Evolutionary conservation across 2,797 vertebrate genomes (phyloP).

Genomic region (Chaenodraco wilsoni): DNA sequence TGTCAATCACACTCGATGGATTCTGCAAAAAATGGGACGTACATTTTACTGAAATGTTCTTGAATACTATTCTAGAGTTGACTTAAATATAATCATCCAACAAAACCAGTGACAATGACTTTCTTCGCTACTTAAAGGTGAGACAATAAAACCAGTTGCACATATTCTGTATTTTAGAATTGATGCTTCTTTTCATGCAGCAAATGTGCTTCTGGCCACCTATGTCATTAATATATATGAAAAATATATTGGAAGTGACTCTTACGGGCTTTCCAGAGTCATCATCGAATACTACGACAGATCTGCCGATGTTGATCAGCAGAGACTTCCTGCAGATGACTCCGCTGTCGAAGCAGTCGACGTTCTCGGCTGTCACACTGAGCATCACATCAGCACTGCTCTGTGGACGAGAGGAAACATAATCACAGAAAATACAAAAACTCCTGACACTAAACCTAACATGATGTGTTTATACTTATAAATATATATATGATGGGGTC

Average conservation of each 20-base stretch:
- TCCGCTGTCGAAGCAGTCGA: slow-evolving; percentile 92
- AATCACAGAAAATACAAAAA: neutral
- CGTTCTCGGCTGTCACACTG: slow-evolving; percentile 88
- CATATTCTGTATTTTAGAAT: neutral
- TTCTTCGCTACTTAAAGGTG: neutral
- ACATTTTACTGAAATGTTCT: neutral
- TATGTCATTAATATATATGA: neutral
- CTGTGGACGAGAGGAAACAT: slow-evolving; percentile 74
- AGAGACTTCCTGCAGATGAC: slow-evolving; percentile 92
- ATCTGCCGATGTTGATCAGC: slow-evolving; percentile 86
- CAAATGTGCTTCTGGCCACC: neutral
- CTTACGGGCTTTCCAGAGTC: slow-evolving; percentile 92
- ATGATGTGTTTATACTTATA: neutral
- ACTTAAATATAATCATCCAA: neutral
- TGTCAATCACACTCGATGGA: slow-evolving; percentile 87
- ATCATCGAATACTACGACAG: slow-evolving; percentile 89
- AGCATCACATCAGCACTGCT: slow-evolving; percentile 84
- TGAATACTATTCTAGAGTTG: neutral
- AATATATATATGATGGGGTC: neutral
- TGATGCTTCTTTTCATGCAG: neutral
- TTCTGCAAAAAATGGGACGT: slow-evolving; percentile 77
- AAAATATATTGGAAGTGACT: neutral
- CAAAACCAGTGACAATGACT: neutral
- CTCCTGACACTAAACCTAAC: neutral
- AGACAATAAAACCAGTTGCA: neutral